phyloP scores from a whole-genome alignment of 2,888 invertebrate genomes.

The Gari tellinella region DNA sequence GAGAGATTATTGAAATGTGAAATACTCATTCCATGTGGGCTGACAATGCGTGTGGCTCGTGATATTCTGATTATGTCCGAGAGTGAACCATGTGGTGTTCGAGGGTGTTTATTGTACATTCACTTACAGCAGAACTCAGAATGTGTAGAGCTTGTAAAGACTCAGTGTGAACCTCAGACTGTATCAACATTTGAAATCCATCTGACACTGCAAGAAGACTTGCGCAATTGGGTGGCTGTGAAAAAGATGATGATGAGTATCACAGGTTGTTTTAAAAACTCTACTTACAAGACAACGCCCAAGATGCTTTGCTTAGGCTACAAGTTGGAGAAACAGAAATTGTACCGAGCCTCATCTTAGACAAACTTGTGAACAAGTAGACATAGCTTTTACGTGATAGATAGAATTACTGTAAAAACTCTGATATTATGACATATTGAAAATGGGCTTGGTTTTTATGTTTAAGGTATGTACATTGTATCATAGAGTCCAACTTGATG shows the following conservation, averaged over 20 bases:
- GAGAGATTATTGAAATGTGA: conserved; percentile 92
- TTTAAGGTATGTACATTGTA: too few species aligned
- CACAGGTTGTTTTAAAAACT: conserved; percentile 70
- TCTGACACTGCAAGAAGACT: conserved; percentile 94
- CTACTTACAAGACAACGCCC: conserved; percentile 64
- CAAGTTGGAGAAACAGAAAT: conserved; percentile 95
- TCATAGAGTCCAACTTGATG: too few species aligned
- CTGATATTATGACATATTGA: too few species aligned
- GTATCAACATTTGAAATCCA: conserved; percentile 96
- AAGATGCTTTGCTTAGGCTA: conserved; percentile 94
- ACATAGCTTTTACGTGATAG: too few species aligned
- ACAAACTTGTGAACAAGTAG: background rate
- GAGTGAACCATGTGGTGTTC: conserved; percentile 94
- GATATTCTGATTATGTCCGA: conserved; percentile 93
- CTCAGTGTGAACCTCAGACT: conserved; percentile 93
- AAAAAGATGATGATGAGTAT: conserved; percentile 90
- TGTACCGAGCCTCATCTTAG: conserved; percentile 87
- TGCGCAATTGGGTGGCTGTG: conserved; percentile 93
- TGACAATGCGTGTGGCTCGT: conserved; percentile 91
- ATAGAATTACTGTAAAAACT: too few species aligned
- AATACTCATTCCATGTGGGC: conserved; percentile 93
- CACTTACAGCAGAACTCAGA: conserved; percentile 88
- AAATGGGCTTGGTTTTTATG: too few species aligned
- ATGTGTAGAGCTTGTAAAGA: conserved; percentile 90
- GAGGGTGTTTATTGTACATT: conserved; percentile 93